These are phyloP conservation scores for Dendronephthya gigantea DNA, from an alignment of 64 coral and sea anemone species.

Conservation along the genomic window DNA sequence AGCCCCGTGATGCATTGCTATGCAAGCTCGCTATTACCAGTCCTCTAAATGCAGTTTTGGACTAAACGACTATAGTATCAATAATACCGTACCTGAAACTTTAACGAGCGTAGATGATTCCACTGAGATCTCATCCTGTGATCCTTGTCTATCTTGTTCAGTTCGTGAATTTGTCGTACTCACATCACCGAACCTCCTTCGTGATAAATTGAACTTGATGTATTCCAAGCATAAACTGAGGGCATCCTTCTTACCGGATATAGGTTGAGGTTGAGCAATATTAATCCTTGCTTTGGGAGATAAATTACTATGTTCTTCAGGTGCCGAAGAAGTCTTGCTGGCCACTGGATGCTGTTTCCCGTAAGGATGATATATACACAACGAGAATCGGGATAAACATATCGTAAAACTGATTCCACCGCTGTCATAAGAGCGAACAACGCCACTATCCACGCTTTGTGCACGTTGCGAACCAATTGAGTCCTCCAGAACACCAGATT, in stretches of 20 bases:
- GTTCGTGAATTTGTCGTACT: background rate
- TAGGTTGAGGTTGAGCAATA: slow-evolving; percentile 54
- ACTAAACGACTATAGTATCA: too few relatives aligned
- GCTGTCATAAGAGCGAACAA: slow-evolving; percentile 35
- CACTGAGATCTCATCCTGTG: slow-evolving; percentile 41
- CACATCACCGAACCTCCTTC: slow-evolving; percentile 48
- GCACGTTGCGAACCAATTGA: background rate
- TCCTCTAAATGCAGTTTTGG: too few relatives aligned
- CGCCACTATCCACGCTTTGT: background rate
- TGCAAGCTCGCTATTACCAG: too few relatives aligned
- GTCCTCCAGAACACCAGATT: background rate
- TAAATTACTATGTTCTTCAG: slow-evolving; percentile 32
- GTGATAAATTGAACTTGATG: slow-evolving; percentile 90
- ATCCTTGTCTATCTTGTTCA: slow-evolving; percentile 46
- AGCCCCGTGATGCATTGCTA: too few relatives aligned
- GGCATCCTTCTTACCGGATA: slow-evolving; percentile 93
- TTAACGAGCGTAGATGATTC: slow-evolving; percentile 79
- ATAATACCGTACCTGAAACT: slow-evolving; percentile 61
- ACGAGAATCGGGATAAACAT: slow-evolving; percentile 81
- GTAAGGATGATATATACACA: slow-evolving; percentile 93
- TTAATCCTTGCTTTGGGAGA: slow-evolving; percentile 48
- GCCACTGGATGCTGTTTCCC: slow-evolving; percentile 68
- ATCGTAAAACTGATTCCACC: slow-evolving; percentile 95
- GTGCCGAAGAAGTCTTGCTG: slow-evolving; percentile 43
- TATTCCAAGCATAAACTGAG: slow-evolving; percentile 94